phyloP scores from a whole-genome alignment of 1,140 invertebrate genomes.

The Sitophilus oryzae region DNA sequence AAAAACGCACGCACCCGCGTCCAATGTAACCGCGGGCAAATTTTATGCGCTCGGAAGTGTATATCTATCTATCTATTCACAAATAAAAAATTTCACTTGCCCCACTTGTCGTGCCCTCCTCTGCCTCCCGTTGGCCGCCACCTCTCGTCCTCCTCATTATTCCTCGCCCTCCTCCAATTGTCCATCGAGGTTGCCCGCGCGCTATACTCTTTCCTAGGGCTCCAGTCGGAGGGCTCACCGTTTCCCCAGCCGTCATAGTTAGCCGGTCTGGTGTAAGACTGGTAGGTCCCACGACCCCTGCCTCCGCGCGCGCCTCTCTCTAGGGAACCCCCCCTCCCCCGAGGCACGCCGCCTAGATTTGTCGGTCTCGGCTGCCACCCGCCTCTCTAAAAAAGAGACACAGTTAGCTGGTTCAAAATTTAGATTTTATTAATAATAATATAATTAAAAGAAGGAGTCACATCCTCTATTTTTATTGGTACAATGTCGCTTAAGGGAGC shows the following conservation, averaged over 20 bases:
- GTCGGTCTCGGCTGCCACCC: slow-evolving; percentile 30
- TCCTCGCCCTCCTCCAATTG: slow-evolving; percentile 55
- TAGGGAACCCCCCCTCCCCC: slow-evolving; percentile 45
- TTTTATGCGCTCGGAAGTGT: too few species aligned
- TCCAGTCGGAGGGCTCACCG: slow-evolving; percentile 58
- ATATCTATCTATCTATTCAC: too few species aligned
- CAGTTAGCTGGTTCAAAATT: too few species aligned
- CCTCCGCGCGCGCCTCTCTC: slow-evolving; percentile 42
- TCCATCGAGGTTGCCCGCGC: slow-evolving; percentile 51
- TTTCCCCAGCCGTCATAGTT: slow-evolving; percentile 50
- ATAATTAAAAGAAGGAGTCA: too few species aligned
- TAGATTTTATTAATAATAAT: too few species aligned
- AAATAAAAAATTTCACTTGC: slow-evolving; percentile 7
- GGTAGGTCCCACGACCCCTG: slow-evolving; percentile 52
- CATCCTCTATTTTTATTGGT: too few species aligned
- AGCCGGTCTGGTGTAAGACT: slow-evolving; percentile 53
- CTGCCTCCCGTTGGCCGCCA: slow-evolving; percentile 48
- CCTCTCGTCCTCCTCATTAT: slow-evolving; percentile 56
- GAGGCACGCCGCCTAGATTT: slow-evolving; percentile 42
- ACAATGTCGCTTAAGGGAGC: too few species aligned
- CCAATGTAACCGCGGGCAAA: too few species aligned
- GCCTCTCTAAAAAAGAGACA: slow-evolving; percentile 20
- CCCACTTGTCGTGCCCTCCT: slow-evolving; percentile 30
- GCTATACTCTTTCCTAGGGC: slow-evolving; percentile 56
- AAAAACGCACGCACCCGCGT: too few species aligned